A percentile compares a stretch with the other conserved stretches of the same genome.
These are phyloP conservation scores for Sebastes umbrosus DNA, from an alignment of 2,797 vertebrate genomes.

Conservation along the genomic window DNA sequence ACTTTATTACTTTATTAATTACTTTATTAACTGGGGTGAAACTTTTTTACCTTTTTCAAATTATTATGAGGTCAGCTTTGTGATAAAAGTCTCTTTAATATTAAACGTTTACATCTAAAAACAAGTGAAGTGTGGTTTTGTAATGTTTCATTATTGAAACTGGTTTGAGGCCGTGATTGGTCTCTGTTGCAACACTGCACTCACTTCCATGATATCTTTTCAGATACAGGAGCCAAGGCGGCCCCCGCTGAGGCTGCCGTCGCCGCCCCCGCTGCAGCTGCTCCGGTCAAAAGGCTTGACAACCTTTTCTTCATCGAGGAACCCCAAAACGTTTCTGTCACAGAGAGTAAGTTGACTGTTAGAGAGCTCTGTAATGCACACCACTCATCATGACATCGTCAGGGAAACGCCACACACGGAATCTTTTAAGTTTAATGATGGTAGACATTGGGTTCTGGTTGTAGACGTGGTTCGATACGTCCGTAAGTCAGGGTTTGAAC, in stretches of 20 bases:
- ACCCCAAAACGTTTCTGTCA: conserved; percentile 84
- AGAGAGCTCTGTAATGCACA: neutral
- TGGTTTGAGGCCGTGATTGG: neutral
- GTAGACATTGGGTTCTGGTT: too few species aligned
- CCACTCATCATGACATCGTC: too few species aligned
- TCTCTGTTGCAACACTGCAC: neutral
- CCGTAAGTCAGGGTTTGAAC: too few species aligned
- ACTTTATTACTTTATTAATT: neutral
- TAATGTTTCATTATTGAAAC: neutral
- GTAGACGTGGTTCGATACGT: too few species aligned
- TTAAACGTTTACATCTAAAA: neutral
- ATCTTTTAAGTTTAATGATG: too few species aligned
- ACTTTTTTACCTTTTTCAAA: neutral
- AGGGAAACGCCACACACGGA: too few species aligned
- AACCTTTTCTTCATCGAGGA: conserved; percentile 94
- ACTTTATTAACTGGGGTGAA: neutral
- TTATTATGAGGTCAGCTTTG: neutral
- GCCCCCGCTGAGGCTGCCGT: conserved; percentile 17
- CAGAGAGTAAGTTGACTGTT: conserved; percentile 88
- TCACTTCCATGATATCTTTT: conserved; percentile 8
- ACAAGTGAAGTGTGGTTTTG: neutral
- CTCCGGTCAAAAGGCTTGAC: conserved; percentile 76
- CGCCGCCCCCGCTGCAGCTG: conserved; percentile 69
- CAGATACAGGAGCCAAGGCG: conserved; percentile 81
- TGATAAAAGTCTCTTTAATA: neutral